These are phyloP conservation scores for Hippocampus comes DNA, from an alignment of 2,113 vertebrate genomes.

Conservation along the genomic window DNA sequence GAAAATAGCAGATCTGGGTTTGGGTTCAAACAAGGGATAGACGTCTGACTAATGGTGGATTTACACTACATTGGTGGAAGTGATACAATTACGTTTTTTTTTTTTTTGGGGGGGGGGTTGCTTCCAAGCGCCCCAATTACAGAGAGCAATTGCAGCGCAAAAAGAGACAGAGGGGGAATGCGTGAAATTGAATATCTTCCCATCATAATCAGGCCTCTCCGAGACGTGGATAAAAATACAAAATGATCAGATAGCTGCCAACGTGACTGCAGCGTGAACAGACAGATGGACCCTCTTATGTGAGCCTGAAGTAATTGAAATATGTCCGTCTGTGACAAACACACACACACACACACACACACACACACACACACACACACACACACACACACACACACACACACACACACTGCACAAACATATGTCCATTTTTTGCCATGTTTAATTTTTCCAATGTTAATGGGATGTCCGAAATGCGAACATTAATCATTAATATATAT, in stretches of 20 bases:
- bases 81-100: neutral
- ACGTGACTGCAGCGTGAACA: neutral
- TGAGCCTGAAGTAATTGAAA: no score
- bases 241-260: neutral
- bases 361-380: no score
- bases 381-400: no score
- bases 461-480: no score
- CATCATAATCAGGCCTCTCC: neutral
- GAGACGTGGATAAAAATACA: neutral
- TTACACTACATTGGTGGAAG: neutral
- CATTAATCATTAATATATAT: no score
- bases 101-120: neutral
- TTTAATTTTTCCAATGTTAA: no score
- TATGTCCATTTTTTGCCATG: no score
- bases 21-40: neutral
- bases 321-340: no score
- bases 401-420: no score
- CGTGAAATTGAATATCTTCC: neutral
- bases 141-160: neutral
- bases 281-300: neutral
- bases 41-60: neutral
- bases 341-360: no score
- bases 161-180: neutral
- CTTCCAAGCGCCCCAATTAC: neutral
- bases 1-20: constrained; percentile 10